Base-by-base conservation (phyloP, 2,888 invertebrate species). In the Eutolmus rufibarbis region DNA sequence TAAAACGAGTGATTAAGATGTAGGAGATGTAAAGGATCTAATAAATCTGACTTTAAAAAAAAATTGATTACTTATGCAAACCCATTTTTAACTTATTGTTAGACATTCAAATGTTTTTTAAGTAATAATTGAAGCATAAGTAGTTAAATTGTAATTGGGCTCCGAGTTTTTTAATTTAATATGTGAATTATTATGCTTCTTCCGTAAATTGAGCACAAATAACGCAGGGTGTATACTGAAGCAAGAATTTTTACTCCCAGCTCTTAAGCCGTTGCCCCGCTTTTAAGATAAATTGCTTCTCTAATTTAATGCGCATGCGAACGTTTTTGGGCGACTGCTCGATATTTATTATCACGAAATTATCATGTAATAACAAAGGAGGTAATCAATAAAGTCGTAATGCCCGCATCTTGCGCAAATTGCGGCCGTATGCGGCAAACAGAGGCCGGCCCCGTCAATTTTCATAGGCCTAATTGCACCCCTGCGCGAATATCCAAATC, bases 401-500 rank as follows among this genome's bases (percentile, higher is more conserved):
- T 23, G 12, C 66, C 66, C 66, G 66, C 66, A 66, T 66, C 23
- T 66, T 66, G 23, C 66, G 66, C 23, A 66, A 66, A 66, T 66
- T 28, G n/a, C 2, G 19, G 28, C 66, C 28, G 9, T 4, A 28
- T 66, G 66, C 66, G 28, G 66, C 23, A 66, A 66, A 28, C 28
- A 14, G 28, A 28, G 23, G 19, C 51, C 19, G 79, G 51, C 31
- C 51, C 51, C 46, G 51, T 79, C 23, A 79, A 79, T 79, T 79
- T 79, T 79, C 79, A 79, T 23, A 79, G 8, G 51, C 78, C 43
- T 79, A 79, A 79, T 79, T 79, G 46, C 46, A 51, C 46, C 79
- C 31, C 4, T 43, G 23, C 78, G 23, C 31, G 46, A 46, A 51
- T 79, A 79, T 31, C 79, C 51, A 79, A 79, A 79, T 78, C 23